phyloP scores from a whole-genome alignment of 37 sponge, comb jelly and placozoan genomes.

The Aphrocallistes beatrix region DNA sequence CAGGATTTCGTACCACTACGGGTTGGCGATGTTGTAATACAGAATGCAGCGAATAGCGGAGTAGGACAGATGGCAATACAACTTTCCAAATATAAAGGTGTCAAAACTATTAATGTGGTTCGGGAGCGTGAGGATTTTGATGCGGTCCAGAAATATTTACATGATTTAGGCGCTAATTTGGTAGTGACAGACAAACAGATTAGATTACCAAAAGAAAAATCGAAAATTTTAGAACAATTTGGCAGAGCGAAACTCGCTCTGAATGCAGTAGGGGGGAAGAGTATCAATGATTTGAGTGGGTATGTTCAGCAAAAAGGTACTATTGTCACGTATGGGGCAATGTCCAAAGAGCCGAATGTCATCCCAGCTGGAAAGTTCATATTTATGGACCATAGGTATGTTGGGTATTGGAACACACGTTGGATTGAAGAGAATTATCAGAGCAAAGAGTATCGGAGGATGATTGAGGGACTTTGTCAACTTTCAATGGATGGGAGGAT shows the following conservation, averaged over 20 bases:
- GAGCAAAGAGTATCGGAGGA: constrained; percentile 27
- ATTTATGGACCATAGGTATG: constrained; percentile 47
- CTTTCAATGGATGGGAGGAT: background rate
- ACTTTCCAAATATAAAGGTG: constrained; percentile 48
- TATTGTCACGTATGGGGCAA: constrained; percentile 83
- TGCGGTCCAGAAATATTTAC: background rate
- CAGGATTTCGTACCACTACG: constrained; percentile 62
- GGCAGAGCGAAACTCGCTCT: constrained; percentile 43
- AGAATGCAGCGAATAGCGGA: constrained; percentile 90
- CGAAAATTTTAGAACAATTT: constrained; percentile 26
- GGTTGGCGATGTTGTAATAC: constrained; percentile 63
- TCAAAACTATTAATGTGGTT: constrained; percentile 72
- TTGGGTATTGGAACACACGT: constrained; percentile 69
- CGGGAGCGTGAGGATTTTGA: constrained; percentile 54
- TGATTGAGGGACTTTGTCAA: background rate
- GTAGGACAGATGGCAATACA: constrained; percentile 85
- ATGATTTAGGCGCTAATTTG: constrained; percentile 8
- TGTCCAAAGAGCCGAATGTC: constrained; percentile 60
- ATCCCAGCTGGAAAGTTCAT: constrained; percentile 59
- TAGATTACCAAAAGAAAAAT: background rate
- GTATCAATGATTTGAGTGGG: constrained; percentile 37
- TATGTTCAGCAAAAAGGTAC: constrained; percentile 35
- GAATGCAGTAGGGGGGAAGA: constrained; percentile 77
- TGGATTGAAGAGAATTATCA: constrained; percentile 48
- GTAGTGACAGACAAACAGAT: constrained; percentile 11